Percentiles rank a stretch among this genome's conserved stretches.
These are phyloP conservation scores for Peromyscus nudipes DNA, from an alignment of 2,797 vertebrate genomes.

Conservation along the genomic window DNA sequence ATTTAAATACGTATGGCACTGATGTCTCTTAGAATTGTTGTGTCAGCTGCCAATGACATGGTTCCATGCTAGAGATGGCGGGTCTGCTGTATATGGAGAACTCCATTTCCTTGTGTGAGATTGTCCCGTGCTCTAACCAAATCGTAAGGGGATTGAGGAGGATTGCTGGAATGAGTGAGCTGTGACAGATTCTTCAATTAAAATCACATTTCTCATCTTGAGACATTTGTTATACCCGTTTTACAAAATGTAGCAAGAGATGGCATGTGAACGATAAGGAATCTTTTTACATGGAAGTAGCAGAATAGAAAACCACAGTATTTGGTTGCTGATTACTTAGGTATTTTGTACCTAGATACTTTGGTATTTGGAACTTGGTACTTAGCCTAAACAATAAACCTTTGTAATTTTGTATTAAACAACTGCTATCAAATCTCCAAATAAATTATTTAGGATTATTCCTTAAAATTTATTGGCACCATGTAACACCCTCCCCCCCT, in stretches of 20 bases:
- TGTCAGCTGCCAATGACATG: background rate
- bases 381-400: background rate
- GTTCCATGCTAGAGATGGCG: background rate
- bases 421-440: background rate
- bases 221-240: background rate
- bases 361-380: background rate
- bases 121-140: background rate
- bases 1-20: background rate
- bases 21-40: background rate
- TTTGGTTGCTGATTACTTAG: background rate
- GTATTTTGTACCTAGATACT: background rate
- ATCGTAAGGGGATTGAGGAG: no score
- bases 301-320: background rate
- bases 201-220: background rate
- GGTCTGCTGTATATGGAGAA: background rate
- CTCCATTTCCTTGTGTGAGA: background rate
- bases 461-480: background rate
- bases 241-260: background rate
- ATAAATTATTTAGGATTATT: background rate
- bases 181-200: background rate
- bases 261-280: background rate
- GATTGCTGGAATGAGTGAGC: background rate
- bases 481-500: background rate
- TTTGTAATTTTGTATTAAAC: background rate
- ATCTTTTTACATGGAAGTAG: background rate